These are phyloP conservation scores for Eretmocerus hayati DNA, from an alignment of 2,888 invertebrate species.

Conservation along the genomic window DNA sequence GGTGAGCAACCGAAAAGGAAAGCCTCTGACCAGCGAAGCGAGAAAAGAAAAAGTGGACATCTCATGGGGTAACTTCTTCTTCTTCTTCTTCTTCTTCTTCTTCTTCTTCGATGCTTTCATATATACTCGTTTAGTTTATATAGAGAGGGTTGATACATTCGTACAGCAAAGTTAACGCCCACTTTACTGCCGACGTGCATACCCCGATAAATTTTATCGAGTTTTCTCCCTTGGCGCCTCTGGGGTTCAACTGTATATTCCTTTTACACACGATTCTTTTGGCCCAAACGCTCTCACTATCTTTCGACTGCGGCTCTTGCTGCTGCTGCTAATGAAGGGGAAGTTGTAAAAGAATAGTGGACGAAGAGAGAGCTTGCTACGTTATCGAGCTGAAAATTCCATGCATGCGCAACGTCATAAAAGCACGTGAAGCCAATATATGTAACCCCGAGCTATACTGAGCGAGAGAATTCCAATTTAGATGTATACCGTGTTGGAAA, in stretches of 20 bases:
- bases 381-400: constrained; percentile 6
- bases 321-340: constrained; percentile 16
- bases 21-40: too few relatives aligned
- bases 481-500: neutral
- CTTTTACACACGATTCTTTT: too few relatives aligned
- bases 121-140: too few relatives aligned
- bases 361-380: constrained; percentile 4
- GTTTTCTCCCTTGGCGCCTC: constrained; percentile 13
- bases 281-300: neutral
- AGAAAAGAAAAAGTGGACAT: too few relatives aligned
- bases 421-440: constrained; percentile 1
- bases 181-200: constrained; percentile 21
- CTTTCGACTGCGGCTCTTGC: constrained; percentile 1
- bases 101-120: too few relatives aligned
- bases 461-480: neutral
- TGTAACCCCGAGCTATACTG: neutral
- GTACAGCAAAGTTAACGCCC: constrained; percentile 20
- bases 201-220: constrained; percentile 22
- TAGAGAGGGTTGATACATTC: neutral
- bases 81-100: too few relatives aligned
- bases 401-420: constrained; percentile 5
- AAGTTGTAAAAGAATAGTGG: constrained; percentile 4
- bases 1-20: too few relatives aligned
- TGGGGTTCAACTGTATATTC: too few relatives aligned
- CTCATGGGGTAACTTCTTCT: too few relatives aligned